Conservation (phyloP, 2,797 vertebrate species). For the Rhincodon typus region DNA sequence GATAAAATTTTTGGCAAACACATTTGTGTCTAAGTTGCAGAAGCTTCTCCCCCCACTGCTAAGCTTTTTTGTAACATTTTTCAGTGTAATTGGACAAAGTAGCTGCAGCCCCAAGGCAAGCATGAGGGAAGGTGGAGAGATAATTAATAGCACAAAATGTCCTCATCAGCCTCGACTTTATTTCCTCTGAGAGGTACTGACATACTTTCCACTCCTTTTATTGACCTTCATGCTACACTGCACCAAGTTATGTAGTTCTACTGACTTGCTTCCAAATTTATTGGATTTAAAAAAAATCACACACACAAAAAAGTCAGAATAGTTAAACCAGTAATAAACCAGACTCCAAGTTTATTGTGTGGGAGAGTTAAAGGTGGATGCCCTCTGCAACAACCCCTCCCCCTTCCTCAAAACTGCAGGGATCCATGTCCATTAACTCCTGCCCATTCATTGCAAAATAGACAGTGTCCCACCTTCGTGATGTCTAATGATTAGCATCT, state of each 20-base stretch:
- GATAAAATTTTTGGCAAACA: background rate
- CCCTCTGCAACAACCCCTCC: too few relatives aligned
- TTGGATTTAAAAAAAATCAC: background rate
- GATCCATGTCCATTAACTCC: too few relatives aligned
- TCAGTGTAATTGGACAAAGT: background rate
- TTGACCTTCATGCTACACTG: slow-evolving; percentile 47
- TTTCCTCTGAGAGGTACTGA: slow-evolving; percentile 42
- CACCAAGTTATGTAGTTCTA: slow-evolving; percentile 41
- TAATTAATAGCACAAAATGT: slow-evolving; percentile 39
- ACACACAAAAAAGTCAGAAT: background rate
- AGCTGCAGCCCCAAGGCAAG: background rate
- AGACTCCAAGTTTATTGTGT: background rate
- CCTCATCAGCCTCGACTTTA: slow-evolving; percentile 43
- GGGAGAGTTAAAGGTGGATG: too few relatives aligned
- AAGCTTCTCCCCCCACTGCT: background rate
- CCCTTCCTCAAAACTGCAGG: too few relatives aligned
- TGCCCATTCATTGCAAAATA: too few relatives aligned
- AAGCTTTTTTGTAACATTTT: background rate
- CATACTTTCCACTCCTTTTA: slow-evolving; percentile 51
- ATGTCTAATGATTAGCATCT: too few relatives aligned
- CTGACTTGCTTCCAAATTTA: slow-evolving; percentile 42
- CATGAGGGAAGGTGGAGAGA: slow-evolving; percentile 34
- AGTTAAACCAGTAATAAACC: background rate
- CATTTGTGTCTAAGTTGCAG: background rate
- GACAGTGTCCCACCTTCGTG: too few relatives aligned